Conservation (phyloP, 2,113 vertebrate species). For the Colinus virginianus region DNA sequence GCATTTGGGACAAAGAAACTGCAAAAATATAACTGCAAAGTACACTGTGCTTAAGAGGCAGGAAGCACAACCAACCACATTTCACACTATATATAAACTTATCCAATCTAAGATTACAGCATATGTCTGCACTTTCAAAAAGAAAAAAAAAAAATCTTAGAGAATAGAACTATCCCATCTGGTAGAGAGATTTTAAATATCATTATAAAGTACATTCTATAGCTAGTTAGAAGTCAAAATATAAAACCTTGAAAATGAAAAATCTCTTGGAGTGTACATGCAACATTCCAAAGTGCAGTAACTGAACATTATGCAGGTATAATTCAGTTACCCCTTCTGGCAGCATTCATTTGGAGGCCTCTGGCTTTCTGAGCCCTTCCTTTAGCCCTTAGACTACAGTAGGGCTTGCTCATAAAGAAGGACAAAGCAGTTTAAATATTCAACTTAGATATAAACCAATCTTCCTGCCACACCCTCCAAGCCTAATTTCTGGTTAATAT, state of each 20-base stretch:
- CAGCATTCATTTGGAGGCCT: neutral
- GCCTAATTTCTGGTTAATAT: neutral
- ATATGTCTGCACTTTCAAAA: neutral
- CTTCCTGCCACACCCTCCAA: neutral
- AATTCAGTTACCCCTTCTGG: neutral
- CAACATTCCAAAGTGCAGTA: neutral
- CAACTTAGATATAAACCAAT: neutral
- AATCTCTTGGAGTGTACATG: neutral
- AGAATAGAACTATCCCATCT: neutral
- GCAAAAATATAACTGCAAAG: neutral
- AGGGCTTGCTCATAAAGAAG: neutral
- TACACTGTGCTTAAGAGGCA: neutral
- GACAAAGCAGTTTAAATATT: neutral
- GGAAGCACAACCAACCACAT: neutral
- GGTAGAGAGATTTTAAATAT: neutral
- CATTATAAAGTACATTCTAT: neutral
- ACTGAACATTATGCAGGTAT: neutral
- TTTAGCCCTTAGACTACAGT: neutral
- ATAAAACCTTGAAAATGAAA: neutral
- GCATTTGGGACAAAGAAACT: fast-evolving
- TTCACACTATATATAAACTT: neutral
- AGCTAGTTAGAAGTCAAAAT: neutral
- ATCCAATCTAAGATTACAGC: neutral
- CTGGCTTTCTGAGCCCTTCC: neutral
- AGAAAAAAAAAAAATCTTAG: neutral